Evolutionary conservation across 2,888 invertebrate genomes (phyloP), one percentile per base, ranked within the genome.

Genomic region (Phasia obesa): DNA sequence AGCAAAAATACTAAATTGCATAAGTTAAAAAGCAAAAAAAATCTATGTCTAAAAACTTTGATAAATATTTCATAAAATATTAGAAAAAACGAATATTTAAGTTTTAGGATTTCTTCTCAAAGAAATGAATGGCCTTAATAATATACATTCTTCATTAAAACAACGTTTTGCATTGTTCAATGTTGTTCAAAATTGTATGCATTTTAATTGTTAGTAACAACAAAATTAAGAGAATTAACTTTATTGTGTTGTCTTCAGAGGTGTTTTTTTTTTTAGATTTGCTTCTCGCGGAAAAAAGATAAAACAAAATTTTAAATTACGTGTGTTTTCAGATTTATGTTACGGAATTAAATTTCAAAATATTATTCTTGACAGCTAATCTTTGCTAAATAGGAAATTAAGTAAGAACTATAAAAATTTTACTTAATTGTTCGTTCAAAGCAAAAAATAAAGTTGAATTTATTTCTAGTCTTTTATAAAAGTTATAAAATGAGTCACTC

Each of bases 361-460:
- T 57, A 64, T 23, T 62, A 47, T 23, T 57, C 71, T 57, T 71
- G 70, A 57, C 71, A 59, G 78, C 62, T 70, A 55, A 77, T 77
- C 44, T 78, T 25, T 27, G 21, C 27, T 27, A 42, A 57, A 57
- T 64, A 71, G 70, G 64, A 78, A 78, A 78, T 78, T 70, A 65
- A 49, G 71, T 57, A 78, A 78, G 55, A 78, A 21, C 35, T 42
- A 49, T 15, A 31, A 42, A 57, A 55, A 57, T 21, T 0, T 42
- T n/a, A n/a, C n/a, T n/a, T n/a, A n/a, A n/a, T 64, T 67, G 21
- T 59, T 51, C 59, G 35, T 75, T 27, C 15, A 69, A 59, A 25
- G 2, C 6, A 38, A 42, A 9, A 51, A 38, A 38, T 5, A 27
- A 6, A 27, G 38, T 38, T 38, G 4, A 38, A 2, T 11, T 47